phyloP scores from a whole-genome alignment of 2,888 invertebrate species.

The Ferrisia virgata region DNA sequence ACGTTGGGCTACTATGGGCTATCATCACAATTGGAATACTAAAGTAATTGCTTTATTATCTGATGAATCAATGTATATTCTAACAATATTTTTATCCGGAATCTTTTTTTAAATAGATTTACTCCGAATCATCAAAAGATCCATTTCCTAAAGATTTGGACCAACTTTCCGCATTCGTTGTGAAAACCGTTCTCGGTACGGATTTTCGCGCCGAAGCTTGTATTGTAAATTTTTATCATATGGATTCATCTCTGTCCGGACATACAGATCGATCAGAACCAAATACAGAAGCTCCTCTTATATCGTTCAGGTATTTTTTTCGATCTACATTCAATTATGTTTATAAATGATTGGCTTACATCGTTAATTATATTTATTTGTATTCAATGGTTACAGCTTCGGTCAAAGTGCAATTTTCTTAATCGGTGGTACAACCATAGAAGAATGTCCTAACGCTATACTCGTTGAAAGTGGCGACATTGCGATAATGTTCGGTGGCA shows the following conservation, averaged over 20 bases:
- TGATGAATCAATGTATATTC: conserved; percentile 1
- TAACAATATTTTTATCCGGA: too few species aligned
- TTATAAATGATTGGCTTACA: too few species aligned
- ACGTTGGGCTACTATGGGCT: conserved; percentile 94
- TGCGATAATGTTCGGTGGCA: conserved; percentile 80
- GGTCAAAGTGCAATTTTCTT: conserved; percentile 93
- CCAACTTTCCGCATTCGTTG: conserved; percentile 64
- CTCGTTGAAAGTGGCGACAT: conserved; percentile 86
- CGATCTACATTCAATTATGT: too few species aligned
- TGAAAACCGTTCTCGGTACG: conserved; percentile 59
- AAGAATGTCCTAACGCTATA: conserved; percentile 66
- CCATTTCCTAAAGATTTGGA: conserved; percentile 72
- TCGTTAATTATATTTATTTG: too few species aligned
- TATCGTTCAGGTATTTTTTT: conserved; percentile 74
- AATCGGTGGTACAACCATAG: conserved; percentile 74
- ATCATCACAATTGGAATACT: conserved; percentile 97
- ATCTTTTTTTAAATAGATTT: too few species aligned
- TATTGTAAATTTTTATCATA: conserved; percentile 93
- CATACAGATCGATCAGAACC: conserved; percentile 94
- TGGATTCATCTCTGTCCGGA: conserved; percentile 86
- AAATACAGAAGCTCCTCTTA: conserved; percentile 78
- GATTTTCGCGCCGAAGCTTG: conserved; percentile 81
- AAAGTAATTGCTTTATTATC: conserved; percentile 61
- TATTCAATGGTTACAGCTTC: conserved; percentile 84
- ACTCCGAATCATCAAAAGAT: conserved; percentile 65